These are phyloP conservation scores for Varanus komodoensis DNA, from an alignment of 2,113 vertebrate genomes.

Conservation along the genomic window DNA sequence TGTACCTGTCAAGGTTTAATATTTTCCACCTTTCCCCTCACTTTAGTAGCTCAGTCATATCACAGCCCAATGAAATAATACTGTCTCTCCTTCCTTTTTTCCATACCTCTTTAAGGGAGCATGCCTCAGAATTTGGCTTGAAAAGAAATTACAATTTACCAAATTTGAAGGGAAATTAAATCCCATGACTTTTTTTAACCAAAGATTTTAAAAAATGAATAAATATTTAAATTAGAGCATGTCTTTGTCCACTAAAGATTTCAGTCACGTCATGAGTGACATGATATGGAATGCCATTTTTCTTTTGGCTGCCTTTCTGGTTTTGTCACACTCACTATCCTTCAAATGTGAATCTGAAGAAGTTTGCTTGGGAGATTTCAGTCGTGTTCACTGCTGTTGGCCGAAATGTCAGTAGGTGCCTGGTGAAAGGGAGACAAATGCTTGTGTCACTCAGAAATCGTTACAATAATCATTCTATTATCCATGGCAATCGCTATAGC, in stretches of 20 bases:
- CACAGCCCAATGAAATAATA: conserved; percentile 35
- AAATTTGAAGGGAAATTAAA: conserved; percentile 59
- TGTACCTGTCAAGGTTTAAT: conserved; percentile 11
- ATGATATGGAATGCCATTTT: conserved; percentile 16
- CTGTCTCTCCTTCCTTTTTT: conserved; percentile 29
- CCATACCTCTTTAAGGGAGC: conserved; percentile 24
- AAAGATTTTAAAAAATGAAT: conserved; percentile 65
- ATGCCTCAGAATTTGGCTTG: conserved; percentile 45
- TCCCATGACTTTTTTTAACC: conserved; percentile 64
- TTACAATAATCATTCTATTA: conserved; percentile 14
- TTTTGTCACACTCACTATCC: conserved; percentile 43
- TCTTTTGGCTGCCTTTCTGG: conserved; percentile 19
- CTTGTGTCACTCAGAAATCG: neutral
- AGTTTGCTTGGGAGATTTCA: conserved; percentile 40
- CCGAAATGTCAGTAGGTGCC: conserved; percentile 43
- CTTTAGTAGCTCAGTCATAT: neutral
- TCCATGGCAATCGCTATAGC: neutral
- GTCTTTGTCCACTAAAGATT: conserved; percentile 23
- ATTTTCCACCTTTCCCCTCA: neutral
- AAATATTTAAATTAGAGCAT: conserved; percentile 40
- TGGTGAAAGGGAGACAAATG: neutral
- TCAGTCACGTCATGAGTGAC: conserved; percentile 41
- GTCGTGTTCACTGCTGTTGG: conserved; percentile 66
- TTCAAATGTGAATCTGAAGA: conserved; percentile 38
- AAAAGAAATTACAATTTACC: conserved; percentile 56